These are phyloP conservation scores for Podocnemis expansa DNA, from an alignment of 2,113 vertebrate species.

Conservation along the genomic window DNA sequence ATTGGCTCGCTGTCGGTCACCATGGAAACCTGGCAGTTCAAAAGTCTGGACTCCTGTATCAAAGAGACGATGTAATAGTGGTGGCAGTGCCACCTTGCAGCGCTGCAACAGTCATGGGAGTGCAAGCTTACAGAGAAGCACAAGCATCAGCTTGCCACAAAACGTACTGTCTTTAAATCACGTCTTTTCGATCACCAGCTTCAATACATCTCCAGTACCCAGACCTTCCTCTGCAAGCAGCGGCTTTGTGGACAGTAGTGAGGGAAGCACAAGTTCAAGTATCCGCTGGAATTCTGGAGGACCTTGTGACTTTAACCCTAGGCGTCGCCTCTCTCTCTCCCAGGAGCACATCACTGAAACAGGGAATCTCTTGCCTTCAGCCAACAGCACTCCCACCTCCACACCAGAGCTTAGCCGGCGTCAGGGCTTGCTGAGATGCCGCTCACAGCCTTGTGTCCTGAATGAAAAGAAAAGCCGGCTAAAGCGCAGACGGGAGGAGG, in stretches of 20 bases:
- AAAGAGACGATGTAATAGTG: conserved; percentile 81
- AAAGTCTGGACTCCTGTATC: conserved; percentile 83
- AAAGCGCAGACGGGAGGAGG: conserved; percentile 80
- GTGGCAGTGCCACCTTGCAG: conserved; percentile 75
- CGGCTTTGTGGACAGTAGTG: conserved; percentile 74
- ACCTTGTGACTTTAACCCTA: conserved; percentile 69
- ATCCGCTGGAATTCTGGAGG: conserved; percentile 63
- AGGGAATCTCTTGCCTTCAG: conserved; percentile 67
- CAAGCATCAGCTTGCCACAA: conserved; percentile 71
- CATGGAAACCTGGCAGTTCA: conserved; percentile 79
- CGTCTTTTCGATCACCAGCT: conserved; percentile 51
- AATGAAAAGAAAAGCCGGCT: conserved; percentile 76
- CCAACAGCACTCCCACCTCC: conserved; percentile 79
- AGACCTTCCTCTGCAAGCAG: conserved; percentile 79
- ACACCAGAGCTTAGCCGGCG: conserved; percentile 77
- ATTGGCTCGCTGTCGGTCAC: conserved; percentile 76
- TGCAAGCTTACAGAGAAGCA: conserved; percentile 72
- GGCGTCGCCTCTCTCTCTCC: conserved; percentile 79
- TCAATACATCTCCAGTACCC: conserved; percentile 70
- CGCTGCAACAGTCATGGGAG: conserved; percentile 74
- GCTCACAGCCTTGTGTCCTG: conserved; percentile 82
- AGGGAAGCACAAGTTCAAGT: conserved; percentile 67
- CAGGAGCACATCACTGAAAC: conserved; percentile 79
- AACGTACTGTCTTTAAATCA: conserved; percentile 57
- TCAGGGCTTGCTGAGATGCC: conserved; percentile 76